Conservation (phyloP, 2,888 invertebrate species). For the Branchellion lobata region DNA sequence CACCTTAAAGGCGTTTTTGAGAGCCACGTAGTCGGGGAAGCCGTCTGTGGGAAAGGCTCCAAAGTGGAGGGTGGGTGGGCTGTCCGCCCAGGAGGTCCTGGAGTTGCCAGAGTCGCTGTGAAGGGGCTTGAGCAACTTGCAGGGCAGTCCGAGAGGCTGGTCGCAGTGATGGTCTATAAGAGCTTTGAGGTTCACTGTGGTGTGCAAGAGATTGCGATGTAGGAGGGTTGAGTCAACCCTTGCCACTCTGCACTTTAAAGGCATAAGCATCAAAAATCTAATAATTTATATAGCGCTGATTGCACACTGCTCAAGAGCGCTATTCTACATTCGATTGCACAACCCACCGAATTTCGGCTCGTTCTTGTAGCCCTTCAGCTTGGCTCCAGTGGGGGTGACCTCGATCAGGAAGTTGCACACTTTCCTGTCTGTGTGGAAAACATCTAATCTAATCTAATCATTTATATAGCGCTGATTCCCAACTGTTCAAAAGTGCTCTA, state of each 20-base stretch:
- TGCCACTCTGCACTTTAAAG: too few relatives aligned
- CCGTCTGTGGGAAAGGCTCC: slow-evolving; percentile 6
- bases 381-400: slow-evolving; percentile 10
- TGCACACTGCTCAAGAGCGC: too few relatives aligned
- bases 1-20: not conserved
- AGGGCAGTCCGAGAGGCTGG: not conserved
- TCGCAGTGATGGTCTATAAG: slow-evolving; percentile 4
- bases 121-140: not conserved
- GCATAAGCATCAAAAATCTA: too few relatives aligned
- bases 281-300: too few relatives aligned
- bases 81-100: not conserved
- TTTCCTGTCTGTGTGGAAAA: not conserved
- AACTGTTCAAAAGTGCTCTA: too few relatives aligned
- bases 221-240: too few relatives aligned
- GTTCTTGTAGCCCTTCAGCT: slow-evolving; percentile 4
- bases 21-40: not conserved
- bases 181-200: not conserved
- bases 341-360: slow-evolving; percentile 5
- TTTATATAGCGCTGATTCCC: not conserved
- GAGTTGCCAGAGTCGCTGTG: not conserved
- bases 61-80: not conserved
- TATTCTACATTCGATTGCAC: too few relatives aligned
- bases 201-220: too few relatives aligned
- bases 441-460: not conserved
- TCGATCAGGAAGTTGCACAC: slow-evolving; percentile 13